Evolutionary conservation across 2,888 invertebrate genomes (phyloP).

Genomic region (Cataglyphis livida): DNA sequence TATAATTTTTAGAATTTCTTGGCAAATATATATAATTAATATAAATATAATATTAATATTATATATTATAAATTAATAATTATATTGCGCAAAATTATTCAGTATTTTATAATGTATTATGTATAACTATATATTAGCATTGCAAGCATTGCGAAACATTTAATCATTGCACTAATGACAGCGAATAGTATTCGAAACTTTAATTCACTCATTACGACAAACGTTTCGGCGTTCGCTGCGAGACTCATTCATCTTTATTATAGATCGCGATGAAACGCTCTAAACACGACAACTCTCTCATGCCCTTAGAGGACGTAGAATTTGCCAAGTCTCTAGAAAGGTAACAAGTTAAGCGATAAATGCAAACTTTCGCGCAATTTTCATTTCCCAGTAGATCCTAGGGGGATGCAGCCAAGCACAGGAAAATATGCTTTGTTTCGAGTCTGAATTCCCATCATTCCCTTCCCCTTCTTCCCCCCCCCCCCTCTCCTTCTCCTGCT

Average conservation of each 20-base stretch:
- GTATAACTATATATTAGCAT: background rate
- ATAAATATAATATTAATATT: too few species aligned
- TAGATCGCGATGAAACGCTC: conserved; percentile 22
- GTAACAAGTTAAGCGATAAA: conserved; percentile 46
- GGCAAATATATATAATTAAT: background rate
- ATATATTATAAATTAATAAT: background rate
- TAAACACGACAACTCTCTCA: conserved; percentile 8
- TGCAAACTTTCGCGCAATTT: conserved; percentile 46
- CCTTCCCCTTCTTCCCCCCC: background rate
- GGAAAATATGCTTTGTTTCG: conserved; percentile 52
- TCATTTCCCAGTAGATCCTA: conserved; percentile 39
- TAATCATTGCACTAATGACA: background rate
- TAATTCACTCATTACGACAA: conserved; percentile 1
- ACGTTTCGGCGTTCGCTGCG: background rate
- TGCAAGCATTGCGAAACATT: background rate
- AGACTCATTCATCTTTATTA: conserved; percentile 47
- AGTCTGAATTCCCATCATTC: conserved; percentile 17
- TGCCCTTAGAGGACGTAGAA: conserved; percentile 23
- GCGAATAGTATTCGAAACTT: background rate
- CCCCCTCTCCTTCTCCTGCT: background rate
- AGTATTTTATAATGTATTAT: background rate
- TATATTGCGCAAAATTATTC: background rate
- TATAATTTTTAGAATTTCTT: background rate
- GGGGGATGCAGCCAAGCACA: conserved; percentile 27
- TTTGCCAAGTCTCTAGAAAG: conserved; percentile 19